Evolutionary conservation across 64 coral and sea anemone species (phyloP).

Genomic region (Pocillopora verrucosa): DNA sequence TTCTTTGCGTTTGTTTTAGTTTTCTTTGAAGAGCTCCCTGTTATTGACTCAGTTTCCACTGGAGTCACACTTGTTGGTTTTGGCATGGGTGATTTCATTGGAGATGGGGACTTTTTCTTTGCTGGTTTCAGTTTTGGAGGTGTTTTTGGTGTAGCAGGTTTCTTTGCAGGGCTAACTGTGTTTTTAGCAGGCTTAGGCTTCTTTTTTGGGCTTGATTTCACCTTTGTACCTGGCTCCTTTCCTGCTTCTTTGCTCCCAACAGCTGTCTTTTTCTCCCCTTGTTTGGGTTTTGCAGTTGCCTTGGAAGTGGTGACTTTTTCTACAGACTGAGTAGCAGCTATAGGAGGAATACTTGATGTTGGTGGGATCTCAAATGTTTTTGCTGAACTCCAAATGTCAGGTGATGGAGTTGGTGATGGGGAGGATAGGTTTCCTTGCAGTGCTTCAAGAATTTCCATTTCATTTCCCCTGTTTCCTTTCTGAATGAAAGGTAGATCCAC

Average conservation of each 20-base stretch:
- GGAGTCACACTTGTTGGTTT: conserved; percentile 24
- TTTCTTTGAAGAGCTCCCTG: conserved; percentile 22
- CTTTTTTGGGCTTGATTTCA: conserved; percentile 29
- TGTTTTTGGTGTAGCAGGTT: neutral
- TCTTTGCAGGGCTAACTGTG: conserved; percentile 3
- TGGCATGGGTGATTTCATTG: conserved; percentile 4
- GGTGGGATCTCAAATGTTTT: conserved; percentile 54
- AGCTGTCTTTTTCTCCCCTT: conserved; percentile 7
- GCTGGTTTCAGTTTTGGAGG: neutral
- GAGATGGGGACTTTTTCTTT: conserved; percentile 48
- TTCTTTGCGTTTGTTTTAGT: conserved; percentile 40
- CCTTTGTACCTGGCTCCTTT: neutral
- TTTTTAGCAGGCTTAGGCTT: conserved; percentile 38
- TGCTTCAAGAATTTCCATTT: conserved; percentile 84
- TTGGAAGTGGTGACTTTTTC: neutral
- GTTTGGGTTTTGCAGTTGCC: conserved; percentile 6
- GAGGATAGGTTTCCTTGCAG: conserved; percentile 84
- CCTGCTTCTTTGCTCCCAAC: neutral
- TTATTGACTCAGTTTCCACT: neutral
- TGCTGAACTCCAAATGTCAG: conserved; percentile 56
- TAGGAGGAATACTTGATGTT: neutral
- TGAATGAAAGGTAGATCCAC: conserved; percentile 65
- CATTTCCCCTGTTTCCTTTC: conserved; percentile 78
- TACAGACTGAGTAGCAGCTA: neutral
- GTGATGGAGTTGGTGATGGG: conserved; percentile 76